Conservation (phyloP, 2,797 vertebrate species). For the Melanotaenia pygmaea region DNA sequence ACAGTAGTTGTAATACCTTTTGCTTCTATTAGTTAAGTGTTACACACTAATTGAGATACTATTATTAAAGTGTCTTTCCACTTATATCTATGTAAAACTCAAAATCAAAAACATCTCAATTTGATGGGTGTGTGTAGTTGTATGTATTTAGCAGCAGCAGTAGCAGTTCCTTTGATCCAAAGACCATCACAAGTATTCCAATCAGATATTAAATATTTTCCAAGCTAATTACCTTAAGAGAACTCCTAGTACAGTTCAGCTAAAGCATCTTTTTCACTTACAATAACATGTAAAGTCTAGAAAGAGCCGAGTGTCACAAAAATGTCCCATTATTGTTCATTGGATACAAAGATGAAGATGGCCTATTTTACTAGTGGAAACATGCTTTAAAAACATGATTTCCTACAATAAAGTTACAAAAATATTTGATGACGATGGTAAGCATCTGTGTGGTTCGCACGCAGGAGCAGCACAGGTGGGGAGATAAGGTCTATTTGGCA, state of each 20-base stretch:
- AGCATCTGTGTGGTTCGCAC: conserved; percentile 80
- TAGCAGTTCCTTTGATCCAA: not conserved
- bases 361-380: not conserved
- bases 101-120: not conserved
- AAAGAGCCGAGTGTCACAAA: not conserved
- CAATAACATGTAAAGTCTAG: not conserved
- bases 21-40: not conserved
- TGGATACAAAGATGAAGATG: not conserved
- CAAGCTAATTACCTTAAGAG: not conserved
- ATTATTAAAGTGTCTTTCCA: not conserved
- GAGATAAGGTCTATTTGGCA: conserved; percentile 70
- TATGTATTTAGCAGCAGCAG: not conserved
- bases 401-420: not conserved
- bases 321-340: not conserved
- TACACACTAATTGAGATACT: not conserved
- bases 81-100: not conserved
- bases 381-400: not conserved
- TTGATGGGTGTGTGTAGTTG: not conserved
- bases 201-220: not conserved
- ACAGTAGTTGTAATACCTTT: not conserved
- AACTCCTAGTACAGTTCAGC: not conserved
- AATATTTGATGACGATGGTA: not conserved
- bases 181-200: not conserved
- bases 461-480: conserved; percentile 7
- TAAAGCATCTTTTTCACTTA: not conserved